phyloP scores from a whole-genome alignment of 2,888 invertebrate genomes.

The Archips xylosteana region DNA sequence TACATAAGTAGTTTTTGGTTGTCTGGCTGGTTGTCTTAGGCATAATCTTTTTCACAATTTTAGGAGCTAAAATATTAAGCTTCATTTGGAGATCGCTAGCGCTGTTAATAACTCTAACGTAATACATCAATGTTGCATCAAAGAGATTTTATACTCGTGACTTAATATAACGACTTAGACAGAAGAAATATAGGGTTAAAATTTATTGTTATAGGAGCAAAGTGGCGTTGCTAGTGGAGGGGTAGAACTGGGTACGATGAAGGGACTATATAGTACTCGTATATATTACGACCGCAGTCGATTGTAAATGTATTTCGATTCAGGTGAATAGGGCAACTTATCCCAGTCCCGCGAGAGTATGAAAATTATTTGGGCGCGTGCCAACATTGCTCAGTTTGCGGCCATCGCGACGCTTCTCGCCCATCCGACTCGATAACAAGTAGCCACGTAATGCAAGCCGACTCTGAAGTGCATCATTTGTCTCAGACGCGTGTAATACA shows the following conservation, averaged over 20 bases:
- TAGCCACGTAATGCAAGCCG: conserved; percentile 65
- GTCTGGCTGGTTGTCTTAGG: neutral
- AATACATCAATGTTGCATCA: neutral
- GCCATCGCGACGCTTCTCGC: conserved; percentile 59
- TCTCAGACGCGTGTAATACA: conserved; percentile 38
- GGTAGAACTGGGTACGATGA: neutral
- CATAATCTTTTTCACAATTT: neutral
- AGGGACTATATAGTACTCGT: conserved; percentile 10
- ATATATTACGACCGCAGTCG: conserved; percentile 47
- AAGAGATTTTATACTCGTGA: neutral
- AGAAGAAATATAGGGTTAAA: neutral
- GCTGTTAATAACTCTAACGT: neutral
- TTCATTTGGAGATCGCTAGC: neutral
- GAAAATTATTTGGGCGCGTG: conserved; percentile 78
- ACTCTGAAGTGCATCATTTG: conserved; percentile 46
- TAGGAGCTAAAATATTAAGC: neutral
- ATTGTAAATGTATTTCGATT: conserved; percentile 69
- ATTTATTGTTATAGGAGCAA: neutral
- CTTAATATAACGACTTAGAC: too few relatives aligned
- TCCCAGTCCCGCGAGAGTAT: conserved; percentile 72
- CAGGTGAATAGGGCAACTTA: conserved; percentile 81
- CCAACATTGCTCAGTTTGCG: conserved; percentile 73
- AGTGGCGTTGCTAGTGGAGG: neutral
- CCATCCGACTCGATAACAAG: conserved; percentile 59
- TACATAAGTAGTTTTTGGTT: neutral